Evolutionary conservation across 23 tunicate genomes (phyloP).

Genomic region (Trididemnum nubilum): DNA sequence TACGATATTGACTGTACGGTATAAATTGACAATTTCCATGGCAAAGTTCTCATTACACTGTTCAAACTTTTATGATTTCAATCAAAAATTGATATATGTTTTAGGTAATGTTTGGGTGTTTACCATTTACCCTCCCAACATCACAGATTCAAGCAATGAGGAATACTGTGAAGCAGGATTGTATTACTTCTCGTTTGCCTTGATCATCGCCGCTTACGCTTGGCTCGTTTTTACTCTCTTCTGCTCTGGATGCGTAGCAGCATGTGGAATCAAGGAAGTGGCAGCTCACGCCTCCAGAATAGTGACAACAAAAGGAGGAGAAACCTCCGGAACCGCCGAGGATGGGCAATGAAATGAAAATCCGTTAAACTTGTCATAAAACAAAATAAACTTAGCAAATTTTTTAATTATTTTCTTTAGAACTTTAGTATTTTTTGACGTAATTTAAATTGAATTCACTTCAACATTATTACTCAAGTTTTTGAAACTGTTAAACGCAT

Average conservation of each 20-base stretch:
- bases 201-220: slow-evolving; percentile 60
- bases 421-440: no score
- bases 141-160: slow-evolving; percentile 16
- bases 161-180: slow-evolving; percentile 28
- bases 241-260: slow-evolving; percentile 77
- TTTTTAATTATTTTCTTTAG: no score
- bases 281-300: slow-evolving; percentile 1
- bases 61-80: no score
- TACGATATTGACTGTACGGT: no score
- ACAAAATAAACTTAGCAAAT: no score
- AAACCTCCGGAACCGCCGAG: not conserved
- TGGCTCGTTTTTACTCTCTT: slow-evolving; percentile 49
- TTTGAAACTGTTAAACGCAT: no score
- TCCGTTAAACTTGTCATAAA: no score
- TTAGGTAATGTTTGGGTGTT: slow-evolving; percentile 90
- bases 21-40: no score
- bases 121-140: slow-evolving; percentile 41
- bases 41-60: no score
- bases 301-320: not conserved
- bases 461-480: no score
- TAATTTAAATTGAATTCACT: no score
- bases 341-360: not conserved
- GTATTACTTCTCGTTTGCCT: slow-evolving; percentile 75
- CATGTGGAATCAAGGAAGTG: not conserved
- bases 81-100: no score